Evolutionary conservation across 2,888 invertebrate species (phyloP), one percentile per base, ranked within the genome.

Genomic region (Aphodius granarius): DNA sequence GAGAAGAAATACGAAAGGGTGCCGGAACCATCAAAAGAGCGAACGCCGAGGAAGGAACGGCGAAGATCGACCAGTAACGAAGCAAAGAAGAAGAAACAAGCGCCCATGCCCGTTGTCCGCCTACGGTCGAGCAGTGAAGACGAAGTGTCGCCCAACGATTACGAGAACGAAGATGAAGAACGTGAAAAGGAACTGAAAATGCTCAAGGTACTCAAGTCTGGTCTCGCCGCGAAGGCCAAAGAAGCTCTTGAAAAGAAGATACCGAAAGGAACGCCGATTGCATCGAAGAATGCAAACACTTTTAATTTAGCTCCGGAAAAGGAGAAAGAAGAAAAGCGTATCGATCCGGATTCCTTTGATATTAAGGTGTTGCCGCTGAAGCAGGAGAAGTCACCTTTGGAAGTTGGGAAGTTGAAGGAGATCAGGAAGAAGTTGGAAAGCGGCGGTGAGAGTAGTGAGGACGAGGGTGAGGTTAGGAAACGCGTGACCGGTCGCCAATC

Each of bases 161-260:
- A 85, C 77, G 88, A 87, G 3, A 87, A 88, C 64, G 83, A 87
- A 3, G 90, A 89, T n/a, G 91, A 89, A 9, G 91, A 91, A 72
- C 88, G 91, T 72, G 90, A 92, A 79, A 92, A 91, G 81, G 94
- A 94, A 82, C 84, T 94, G 79, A 90, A 90, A 81, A 91, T 92
- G 83, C 86, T 94, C 78, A 92, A 93, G 82, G 87, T 91, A 78
- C 84, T 92, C 6, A 92, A 92, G 81, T 89, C 91, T 80, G 91
- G 91, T 79, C 86, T 91, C 84, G 90, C 93, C 75, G 89, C 93
- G 78, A 93, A 94, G 86, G 94, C 94, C 1, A 93, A 93, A 82
- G 93, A 93, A 83, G 88, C 89, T 1, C 86, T 92, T 75, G 91
- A 92, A 78, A 91, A 91, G 83, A 91, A 89, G 80, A 86, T 88